Percentiles rank a stretch among this genome's conserved stretches.
Evolutionary conservation across 2,113 vertebrate species (phyloP).

Genomic region (Rallus limicola): DNA sequence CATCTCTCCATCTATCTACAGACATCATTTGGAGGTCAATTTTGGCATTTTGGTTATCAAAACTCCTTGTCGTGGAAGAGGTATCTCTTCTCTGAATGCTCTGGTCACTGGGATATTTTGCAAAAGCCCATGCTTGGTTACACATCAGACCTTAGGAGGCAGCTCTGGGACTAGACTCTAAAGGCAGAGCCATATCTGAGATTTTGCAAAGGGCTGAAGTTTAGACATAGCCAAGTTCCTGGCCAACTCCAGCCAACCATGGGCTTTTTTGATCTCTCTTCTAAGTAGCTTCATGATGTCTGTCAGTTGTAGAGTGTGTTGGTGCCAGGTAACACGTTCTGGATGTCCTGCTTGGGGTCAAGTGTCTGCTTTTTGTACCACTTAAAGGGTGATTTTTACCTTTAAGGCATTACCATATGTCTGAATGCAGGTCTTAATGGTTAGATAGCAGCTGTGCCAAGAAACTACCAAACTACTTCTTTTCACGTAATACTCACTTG

Average conservation of each 20-base stretch:
- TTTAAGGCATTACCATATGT: background rate
- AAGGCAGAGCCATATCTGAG: background rate
- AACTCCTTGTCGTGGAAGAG: background rate
- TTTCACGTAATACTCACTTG: background rate
- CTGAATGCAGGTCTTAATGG: background rate
- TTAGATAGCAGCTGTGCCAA: background rate
- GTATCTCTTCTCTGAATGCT: background rate
- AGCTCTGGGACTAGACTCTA: background rate
- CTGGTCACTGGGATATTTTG: background rate
- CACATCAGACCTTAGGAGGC: background rate
- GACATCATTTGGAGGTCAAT: too few species aligned
- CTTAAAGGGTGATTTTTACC: background rate
- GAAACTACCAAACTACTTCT: background rate
- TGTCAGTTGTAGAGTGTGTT: background rate
- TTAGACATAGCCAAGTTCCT: background rate
- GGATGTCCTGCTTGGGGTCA: background rate
- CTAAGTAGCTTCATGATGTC: background rate
- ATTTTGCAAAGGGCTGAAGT: background rate
- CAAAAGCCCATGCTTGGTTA: background rate
- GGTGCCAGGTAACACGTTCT: background rate
- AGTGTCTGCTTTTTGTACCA: background rate
- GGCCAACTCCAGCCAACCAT: background rate
- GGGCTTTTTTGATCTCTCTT: background rate
- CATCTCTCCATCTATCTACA: background rate
- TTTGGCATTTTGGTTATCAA: background rate